Evolutionary conservation across 2,888 invertebrate genomes (phyloP).

Genomic region (Hetaerina titia): DNA sequence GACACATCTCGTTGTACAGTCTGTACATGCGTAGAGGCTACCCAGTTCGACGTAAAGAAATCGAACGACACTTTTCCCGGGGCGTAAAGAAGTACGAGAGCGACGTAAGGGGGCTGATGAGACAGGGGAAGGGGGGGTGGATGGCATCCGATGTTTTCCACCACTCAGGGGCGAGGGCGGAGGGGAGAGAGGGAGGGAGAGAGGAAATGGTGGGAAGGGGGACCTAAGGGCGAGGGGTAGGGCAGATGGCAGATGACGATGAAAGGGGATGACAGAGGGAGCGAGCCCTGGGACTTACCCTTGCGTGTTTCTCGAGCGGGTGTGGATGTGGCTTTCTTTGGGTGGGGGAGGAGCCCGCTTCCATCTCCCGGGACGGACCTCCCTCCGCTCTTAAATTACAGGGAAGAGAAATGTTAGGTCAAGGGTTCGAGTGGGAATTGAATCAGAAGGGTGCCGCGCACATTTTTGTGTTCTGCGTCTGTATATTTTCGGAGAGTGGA

Average conservation of each 20-base stretch:
- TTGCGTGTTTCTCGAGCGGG: not conserved
- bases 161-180: too few species aligned
- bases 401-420: not conserved
- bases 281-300: not conserved
- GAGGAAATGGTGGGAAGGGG: too few species aligned
- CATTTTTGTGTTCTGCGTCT: not conserved
- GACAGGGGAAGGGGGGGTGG: too few species aligned
- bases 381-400: not conserved
- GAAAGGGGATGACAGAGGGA: not conserved
- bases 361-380: not conserved
- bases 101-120: too few species aligned
- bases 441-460: not conserved
- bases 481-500: too few species aligned
- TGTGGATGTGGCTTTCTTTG: not conserved
- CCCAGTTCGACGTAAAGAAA: too few species aligned
- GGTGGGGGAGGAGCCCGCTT: not conserved
- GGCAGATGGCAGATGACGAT: slow-evolving; percentile 14
- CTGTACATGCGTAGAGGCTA: too few species aligned
- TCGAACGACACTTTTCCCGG: too few species aligned
- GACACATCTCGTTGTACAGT: too few species aligned
- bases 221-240: not conserved
- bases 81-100: too few species aligned
- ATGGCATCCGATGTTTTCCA: too few species aligned
- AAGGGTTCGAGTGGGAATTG: not conserved
- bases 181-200: too few species aligned